Evolutionary conservation across 2,797 vertebrate genomes (phyloP).

Genomic region (Ispidina picta): DNA sequence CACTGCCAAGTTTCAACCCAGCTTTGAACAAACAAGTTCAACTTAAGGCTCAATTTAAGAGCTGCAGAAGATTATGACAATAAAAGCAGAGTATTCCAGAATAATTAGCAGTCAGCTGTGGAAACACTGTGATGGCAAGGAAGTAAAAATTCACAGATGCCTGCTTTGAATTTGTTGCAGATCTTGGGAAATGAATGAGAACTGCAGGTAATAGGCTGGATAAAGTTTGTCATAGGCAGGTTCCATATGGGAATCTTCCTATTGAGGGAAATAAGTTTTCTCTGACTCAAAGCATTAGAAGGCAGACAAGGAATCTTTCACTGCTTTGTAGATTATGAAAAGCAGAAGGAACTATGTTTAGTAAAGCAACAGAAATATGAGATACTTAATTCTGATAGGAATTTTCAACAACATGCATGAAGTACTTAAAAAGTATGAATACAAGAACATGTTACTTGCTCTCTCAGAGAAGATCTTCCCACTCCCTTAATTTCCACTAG

Average conservation of each 20-base stretch:
- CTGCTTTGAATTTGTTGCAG: not conserved
- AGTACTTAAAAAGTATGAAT: not conserved
- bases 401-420: not conserved
- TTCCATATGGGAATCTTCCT: not conserved
- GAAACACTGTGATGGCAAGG: not conserved
- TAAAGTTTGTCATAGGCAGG: constrained; percentile 1
- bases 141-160: not conserved
- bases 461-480: not conserved
- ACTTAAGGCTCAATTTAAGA: fast-evolving
- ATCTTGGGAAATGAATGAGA: not conserved
- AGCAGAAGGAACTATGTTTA: not conserved
- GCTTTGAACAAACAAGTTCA: not conserved
- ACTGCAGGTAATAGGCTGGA: not conserved
- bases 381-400: constrained; percentile 33
- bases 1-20: not conserved
- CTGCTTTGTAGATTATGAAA: constrained; percentile 48
- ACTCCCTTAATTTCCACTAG: not conserved
- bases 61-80: not conserved
- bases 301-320: constrained; percentile 32
- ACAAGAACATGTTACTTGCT: not conserved
- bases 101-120: not conserved
- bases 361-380: constrained; percentile 30
- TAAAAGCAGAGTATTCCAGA: not conserved
- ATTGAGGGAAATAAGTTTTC: constrained; percentile 32
- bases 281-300: constrained; percentile 20